A percentile compares a stretch with the other conserved stretches of the same genome.
Conservation (phyloP, 2,113 vertebrate genomes). For the Glaucomys volans region DNA sequence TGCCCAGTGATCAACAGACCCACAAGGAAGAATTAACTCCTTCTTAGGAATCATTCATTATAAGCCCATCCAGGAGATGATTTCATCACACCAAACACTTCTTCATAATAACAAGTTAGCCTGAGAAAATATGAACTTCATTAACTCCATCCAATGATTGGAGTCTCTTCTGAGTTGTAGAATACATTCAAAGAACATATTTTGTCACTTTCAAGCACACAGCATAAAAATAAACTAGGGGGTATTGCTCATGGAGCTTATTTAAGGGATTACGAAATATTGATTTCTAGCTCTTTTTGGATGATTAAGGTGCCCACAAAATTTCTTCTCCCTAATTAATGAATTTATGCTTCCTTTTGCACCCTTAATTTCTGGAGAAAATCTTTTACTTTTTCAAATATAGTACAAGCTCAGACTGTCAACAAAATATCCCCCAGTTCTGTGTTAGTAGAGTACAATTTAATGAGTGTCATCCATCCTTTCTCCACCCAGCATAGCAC, state of each 20-base stretch:
- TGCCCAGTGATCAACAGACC: neutral
- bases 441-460: neutral
- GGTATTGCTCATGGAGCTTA: neutral
- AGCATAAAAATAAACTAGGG: neutral
- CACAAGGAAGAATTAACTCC: neutral
- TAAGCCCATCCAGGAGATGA: neutral
- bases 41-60: neutral
- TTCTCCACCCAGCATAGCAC: neutral
- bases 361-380: conserved; percentile 53
- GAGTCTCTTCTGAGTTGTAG: neutral
- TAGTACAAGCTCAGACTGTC: neutral
- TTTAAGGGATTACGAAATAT: conserved; percentile 31
- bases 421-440: conserved; percentile 17
- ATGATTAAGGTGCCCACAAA: neutral
- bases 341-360: neutral
- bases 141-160: neutral
- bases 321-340: neutral
- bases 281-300: neutral
- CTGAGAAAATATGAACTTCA: neutral
- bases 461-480: neutral
- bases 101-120: neutral
- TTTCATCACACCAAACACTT: neutral
- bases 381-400: neutral
- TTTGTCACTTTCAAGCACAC: conserved; percentile 16
- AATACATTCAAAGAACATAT: conserved; percentile 6